phyloP scores from a whole-genome alignment of 1,140 invertebrate species.

The Leucophenga varia region DNA sequence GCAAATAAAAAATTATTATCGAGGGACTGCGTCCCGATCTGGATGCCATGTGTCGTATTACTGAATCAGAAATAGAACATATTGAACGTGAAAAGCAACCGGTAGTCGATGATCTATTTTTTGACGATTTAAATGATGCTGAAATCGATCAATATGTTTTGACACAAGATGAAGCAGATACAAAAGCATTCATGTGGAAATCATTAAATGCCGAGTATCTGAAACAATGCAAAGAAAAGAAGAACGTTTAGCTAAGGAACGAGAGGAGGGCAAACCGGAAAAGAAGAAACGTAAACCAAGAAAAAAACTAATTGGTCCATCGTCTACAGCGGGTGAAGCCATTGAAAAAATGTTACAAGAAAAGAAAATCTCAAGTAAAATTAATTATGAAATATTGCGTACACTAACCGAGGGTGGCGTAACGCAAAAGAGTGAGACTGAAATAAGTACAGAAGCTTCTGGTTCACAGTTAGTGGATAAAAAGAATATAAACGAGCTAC shows the following conservation, averaged over 20 bases:
- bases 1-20: constrained; percentile 22
- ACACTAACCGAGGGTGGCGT: constrained; percentile 57
- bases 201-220: constrained; percentile 82
- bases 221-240: constrained; percentile 79
- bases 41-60: constrained; percentile 46
- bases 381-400: constrained; percentile 96
- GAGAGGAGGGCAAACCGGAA: constrained; percentile 77
- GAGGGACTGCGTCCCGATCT: constrained; percentile 51
- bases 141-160: constrained; percentile 89
- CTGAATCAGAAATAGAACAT: constrained; percentile 37
- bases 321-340: constrained; percentile 86
- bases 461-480: too few species aligned
- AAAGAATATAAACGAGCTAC: too few species aligned
- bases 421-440: constrained; percentile 19
- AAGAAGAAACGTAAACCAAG: constrained; percentile 69
- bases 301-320: constrained; percentile 64
- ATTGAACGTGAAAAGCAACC: constrained; percentile 42
- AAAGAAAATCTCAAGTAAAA: constrained; percentile 94
- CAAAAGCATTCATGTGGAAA: constrained; percentile 83
- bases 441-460: too few species aligned
- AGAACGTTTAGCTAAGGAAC: constrained; percentile 71
- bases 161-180: constrained; percentile 73
- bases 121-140: constrained; percentile 81
- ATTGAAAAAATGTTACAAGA: constrained; percentile 94
- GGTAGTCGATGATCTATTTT: constrained; percentile 64